These are phyloP conservation scores for Aphyosemion australe DNA, from an alignment of 2,113 vertebrate genomes.

Conservation along the genomic window DNA sequence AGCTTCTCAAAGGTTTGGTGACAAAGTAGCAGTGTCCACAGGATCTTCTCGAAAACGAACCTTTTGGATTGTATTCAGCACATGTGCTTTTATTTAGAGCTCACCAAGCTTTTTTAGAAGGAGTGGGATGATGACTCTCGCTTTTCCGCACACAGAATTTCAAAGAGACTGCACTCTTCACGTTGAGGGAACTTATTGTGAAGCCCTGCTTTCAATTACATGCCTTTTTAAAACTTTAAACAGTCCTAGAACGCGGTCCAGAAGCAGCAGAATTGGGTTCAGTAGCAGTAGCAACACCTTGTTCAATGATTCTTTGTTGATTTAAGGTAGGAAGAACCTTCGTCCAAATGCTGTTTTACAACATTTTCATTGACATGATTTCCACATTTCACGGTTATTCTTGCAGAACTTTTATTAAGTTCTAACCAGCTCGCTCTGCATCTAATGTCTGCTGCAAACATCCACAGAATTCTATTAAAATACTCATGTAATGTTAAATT, in stretches of 20 bases:
- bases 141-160: slow-evolving; percentile 52
- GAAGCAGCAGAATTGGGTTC: slow-evolving; percentile 1
- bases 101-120: slow-evolving; percentile 22
- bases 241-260: too few species aligned
- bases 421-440: slow-evolving; percentile 1
- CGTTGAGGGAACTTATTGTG: background rate
- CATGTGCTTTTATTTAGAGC: slow-evolving; percentile 75
- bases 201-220: slow-evolving; percentile 14
- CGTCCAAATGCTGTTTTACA: too few species aligned
- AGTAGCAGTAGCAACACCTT: slow-evolving; percentile 11
- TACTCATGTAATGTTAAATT: too few species aligned
- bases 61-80: slow-evolving; percentile 59
- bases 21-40: slow-evolving; percentile 65
- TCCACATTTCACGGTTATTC: too few species aligned
- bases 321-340: slow-evolving; percentile 1
- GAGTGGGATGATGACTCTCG: slow-evolving; percentile 47
- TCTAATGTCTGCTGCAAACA: slow-evolving; percentile 5
- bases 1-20: slow-evolving; percentile 60
- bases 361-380: too few species aligned
- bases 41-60: slow-evolving; percentile 67
- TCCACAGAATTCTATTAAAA: too few species aligned
- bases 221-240: slow-evolving; percentile 14
- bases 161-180: slow-evolving; percentile 13
- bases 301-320: background rate
- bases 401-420: too few species aligned